These are phyloP conservation scores for Poecilia gillii DNA, from an alignment of 2,797 vertebrate genomes.

Conservation along the genomic window DNA sequence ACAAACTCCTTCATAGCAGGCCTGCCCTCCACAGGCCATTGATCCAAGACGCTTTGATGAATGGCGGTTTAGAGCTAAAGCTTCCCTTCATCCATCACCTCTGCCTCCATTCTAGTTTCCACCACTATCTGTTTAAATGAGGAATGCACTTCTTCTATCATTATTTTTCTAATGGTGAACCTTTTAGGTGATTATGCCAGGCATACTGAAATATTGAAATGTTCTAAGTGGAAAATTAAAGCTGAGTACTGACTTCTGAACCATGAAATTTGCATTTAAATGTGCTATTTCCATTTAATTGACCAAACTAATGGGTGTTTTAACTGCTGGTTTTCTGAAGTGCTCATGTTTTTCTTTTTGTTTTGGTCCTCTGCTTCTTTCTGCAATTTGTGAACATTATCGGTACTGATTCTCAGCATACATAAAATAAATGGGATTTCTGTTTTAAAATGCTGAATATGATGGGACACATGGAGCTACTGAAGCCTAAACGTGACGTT, in stretches of 20 bases:
- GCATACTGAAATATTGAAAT: neutral
- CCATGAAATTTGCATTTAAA: conserved; percentile 15
- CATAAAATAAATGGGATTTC: neutral
- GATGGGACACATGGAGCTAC: neutral
- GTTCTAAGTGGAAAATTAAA: conserved; percentile 1
- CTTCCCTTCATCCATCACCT: conserved; percentile 1
- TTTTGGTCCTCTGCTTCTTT: neutral
- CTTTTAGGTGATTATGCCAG: neutral
- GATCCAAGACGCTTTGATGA: neutral
- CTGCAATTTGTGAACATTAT: neutral
- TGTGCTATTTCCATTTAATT: neutral
- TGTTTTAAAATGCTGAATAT: conserved; percentile 1
- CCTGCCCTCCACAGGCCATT: conserved; percentile 1
- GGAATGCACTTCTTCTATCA: neutral
- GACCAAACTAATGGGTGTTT: conserved; percentile 8
- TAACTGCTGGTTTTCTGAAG: conserved; percentile 2
- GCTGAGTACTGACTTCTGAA: neutral
- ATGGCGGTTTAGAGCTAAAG: neutral
- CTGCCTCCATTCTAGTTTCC: neutral
- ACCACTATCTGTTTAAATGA: neutral
- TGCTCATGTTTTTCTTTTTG: neutral
- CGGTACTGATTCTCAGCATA: neutral
- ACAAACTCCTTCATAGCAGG: neutral
- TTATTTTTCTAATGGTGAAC: conserved; percentile 7
- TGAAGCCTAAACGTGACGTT: neutral